These are phyloP conservation scores for Antheraea mylitta DNA, from an alignment of 1,140 invertebrate species.

Conservation along the genomic window DNA sequence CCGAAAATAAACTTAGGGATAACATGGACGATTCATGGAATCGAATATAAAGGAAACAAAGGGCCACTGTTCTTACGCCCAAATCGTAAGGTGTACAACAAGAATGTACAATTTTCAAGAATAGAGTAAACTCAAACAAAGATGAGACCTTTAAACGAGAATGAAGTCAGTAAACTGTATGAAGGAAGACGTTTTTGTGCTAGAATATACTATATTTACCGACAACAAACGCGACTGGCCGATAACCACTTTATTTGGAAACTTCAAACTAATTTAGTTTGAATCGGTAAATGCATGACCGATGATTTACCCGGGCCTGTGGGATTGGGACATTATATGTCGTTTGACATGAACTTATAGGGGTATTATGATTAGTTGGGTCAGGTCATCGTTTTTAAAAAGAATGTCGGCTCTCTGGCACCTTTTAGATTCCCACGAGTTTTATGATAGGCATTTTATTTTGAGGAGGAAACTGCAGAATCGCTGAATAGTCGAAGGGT, in stretches of 20 bases:
- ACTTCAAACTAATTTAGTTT: conserved; percentile 60
- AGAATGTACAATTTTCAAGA: conserved; percentile 55
- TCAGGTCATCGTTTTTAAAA: conserved; percentile 28
- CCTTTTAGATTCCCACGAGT: conserved; percentile 8
- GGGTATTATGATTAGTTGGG: conserved; percentile 14
- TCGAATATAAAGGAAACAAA: conserved; percentile 72
- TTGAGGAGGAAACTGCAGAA: conserved; percentile 32
- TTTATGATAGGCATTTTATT: conserved; percentile 19
- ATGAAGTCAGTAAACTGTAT: conserved; percentile 70
- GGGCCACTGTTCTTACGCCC: conserved; percentile 61
- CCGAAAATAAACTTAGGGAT: conserved; percentile 75
- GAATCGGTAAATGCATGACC: conserved; percentile 28
- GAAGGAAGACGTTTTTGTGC: conserved; percentile 79
- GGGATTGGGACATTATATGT: conserved; percentile 30
- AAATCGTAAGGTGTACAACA: conserved; percentile 55
- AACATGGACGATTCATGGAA: conserved; percentile 76
- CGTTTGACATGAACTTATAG: conserved; percentile 25
- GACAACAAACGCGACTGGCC: conserved; percentile 28
- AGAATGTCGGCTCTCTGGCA: background rate
- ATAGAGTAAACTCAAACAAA: conserved; percentile 71
- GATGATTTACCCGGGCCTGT: conserved; percentile 22
- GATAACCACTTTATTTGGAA: conserved; percentile 30
- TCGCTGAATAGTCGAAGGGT: conserved; percentile 49
- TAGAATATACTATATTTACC: conserved; percentile 15
- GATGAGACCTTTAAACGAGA: conserved; percentile 69